Percentiles rank a stretch among this genome's conserved stretches.
These are phyloP conservation scores for rat (Rattus norvegicus) DNA, from an alignment of 2,113 vertebrate genomes.

Conservation along the genomic window DNA sequence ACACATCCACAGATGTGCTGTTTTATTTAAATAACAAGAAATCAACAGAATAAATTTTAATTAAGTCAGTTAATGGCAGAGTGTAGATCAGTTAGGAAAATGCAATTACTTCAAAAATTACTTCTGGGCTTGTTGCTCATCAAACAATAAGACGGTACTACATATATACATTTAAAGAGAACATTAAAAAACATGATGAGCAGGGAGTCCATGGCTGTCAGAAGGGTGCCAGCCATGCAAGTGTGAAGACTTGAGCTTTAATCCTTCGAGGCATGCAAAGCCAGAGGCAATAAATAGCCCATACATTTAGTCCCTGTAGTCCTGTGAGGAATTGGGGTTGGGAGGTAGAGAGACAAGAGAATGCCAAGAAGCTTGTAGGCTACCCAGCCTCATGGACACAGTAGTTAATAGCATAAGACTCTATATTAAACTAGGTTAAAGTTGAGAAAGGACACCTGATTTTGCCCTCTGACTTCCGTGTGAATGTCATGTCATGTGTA, in stretches of 20 bases:
- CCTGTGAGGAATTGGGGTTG: neutral
- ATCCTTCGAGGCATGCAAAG: neutral
- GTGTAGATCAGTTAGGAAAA: conserved; percentile 35
- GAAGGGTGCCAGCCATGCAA: neutral
- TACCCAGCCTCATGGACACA: neutral
- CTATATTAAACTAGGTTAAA: too few relatives aligned
- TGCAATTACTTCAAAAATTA: conserved; percentile 57
- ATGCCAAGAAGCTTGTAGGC: neutral
- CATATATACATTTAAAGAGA: conserved; percentile 29
- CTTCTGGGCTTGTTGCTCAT: conserved; percentile 60
- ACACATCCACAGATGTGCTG: neutral
- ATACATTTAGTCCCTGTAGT: too few relatives aligned
- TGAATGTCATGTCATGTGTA: neutral
- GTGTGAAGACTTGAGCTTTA: neutral
- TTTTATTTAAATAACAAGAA: conserved; percentile 55
- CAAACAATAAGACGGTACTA: conserved; percentile 69
- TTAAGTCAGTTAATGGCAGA: conserved; percentile 55
- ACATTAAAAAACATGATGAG: conserved; percentile 58
- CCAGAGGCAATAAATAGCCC: too few relatives aligned
- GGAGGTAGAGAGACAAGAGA: neutral
- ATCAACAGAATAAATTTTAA: conserved; percentile 62
- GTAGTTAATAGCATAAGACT: neutral
- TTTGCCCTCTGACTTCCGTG: neutral
- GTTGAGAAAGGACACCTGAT: neutral
- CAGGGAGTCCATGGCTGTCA: too few relatives aligned